Percentiles rank a stretch among this genome's conserved stretches.
Conservation (phyloP, 53 echinoderm and acorn worm species). For the Astropecten irregularis region DNA sequence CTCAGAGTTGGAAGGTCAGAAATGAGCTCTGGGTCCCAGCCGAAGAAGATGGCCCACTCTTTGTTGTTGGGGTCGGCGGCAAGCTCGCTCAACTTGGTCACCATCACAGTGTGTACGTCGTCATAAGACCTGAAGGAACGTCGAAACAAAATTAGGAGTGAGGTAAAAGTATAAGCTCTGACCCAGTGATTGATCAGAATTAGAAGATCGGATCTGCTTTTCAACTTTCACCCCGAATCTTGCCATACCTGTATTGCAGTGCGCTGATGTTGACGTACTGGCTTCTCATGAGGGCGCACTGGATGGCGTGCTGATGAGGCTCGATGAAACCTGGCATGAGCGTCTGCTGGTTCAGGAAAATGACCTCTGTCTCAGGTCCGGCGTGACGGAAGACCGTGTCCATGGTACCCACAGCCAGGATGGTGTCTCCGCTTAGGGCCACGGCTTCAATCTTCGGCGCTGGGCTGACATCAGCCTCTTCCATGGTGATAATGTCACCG, state of each 20-base stretch:
- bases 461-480: background rate
- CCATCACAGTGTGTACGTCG: background rate
- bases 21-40: slow-evolving; percentile 63
- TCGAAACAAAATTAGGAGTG: background rate
- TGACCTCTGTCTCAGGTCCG: slow-evolving; percentile 36
- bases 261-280: slow-evolving; percentile 46
- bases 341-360: slow-evolving; percentile 53
- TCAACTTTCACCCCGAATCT: too few species aligned
- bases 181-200: background rate
- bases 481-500: slow-evolving; percentile 71
- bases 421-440: slow-evolving; percentile 38
- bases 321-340: slow-evolving; percentile 66
- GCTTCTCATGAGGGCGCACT: slow-evolving; percentile 17
- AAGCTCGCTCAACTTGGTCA: background rate
- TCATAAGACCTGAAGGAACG: background rate
- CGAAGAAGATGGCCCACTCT: slow-evolving; percentile 54
- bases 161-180: too few species aligned
- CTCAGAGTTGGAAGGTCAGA: slow-evolving; percentile 50
- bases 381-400: slow-evolving; percentile 15
- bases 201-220: too few species aligned
- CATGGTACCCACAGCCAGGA: slow-evolving; percentile 35
- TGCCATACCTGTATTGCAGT: slow-evolving; percentile 21
- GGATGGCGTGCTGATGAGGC: slow-evolving; percentile 50
- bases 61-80: background rate
- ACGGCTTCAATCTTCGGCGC: slow-evolving; percentile 19